phyloP scores from a whole-genome alignment of 1,140 invertebrate species.

The Berghia stephanieae region DNA sequence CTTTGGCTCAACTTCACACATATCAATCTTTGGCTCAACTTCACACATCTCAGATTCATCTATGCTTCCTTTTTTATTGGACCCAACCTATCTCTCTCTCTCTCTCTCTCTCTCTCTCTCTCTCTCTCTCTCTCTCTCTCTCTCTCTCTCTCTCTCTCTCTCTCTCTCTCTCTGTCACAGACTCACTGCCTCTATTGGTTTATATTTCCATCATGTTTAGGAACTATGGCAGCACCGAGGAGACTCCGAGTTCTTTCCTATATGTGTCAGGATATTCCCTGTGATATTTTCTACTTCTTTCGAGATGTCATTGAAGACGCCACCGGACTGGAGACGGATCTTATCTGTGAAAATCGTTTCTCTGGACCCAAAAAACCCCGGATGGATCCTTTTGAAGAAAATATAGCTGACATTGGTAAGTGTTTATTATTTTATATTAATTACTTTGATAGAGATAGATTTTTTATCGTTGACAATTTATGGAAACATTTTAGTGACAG shows the following conservation, averaged over 20 bases:
- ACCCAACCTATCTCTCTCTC: neutral
- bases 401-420: constrained; percentile 29
- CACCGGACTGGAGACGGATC: constrained; percentile 22
- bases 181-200: neutral
- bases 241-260: constrained; percentile 24
- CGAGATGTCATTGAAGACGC: constrained; percentile 23
- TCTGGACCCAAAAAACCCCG: neutral
- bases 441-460: neutral
- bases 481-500: neutral
- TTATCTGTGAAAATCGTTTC: constrained; percentile 26
- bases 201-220: constrained; percentile 39
- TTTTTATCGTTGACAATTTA: neutral
- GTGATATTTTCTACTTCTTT: neutral
- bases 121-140: neutral
- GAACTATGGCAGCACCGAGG: constrained; percentile 41
- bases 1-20: neutral
- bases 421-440: neutral
- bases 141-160: neutral
- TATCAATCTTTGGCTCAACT: neutral
- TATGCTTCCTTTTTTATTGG: constrained; percentile 6
- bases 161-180: neutral
- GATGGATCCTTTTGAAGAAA: constrained; percentile 12
- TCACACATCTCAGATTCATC: neutral
- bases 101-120: neutral
- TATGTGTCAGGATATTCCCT: constrained; percentile 21